Base-by-base conservation (phyloP, 2,113 vertebrate species). In the Lepus europaeus region DNA sequence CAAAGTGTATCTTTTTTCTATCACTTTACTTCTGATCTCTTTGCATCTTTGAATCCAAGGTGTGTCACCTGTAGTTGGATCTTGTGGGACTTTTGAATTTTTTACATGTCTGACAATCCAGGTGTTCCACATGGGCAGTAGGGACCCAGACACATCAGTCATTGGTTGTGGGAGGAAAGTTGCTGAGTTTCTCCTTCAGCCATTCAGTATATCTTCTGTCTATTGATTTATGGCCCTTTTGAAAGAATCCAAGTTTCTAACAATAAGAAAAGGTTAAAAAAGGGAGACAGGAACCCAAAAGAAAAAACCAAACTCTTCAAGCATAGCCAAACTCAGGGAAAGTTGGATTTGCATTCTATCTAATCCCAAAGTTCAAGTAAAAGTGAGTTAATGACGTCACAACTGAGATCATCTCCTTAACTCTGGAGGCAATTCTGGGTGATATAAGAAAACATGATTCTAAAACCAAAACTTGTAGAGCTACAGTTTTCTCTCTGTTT, bases 111-210 rank as follows among this genome's bases (percentile, higher is more conserved):
- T n/a, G n/a, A n/a, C n/a, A n/a, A n/a, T n/a, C n/a, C n/a, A n/a
- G n/a, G n/a, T n/a, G n/a, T n/a, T n/a, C n/a, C n/a, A n/a, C n/a
- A n/a, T n/a, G n/a, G n/a, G n/a, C n/a, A n/a, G n/a, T n/a, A n/a
- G n/a, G n/a, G n/a, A n/a, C n/a, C n/a, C n/a, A n/a, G 2, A 2
- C 3, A 3, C 3, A 2, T 3, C 3, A 3, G 33, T 36, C 3
- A 36, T 85, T 80, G 25, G 2, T 53, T 87, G 78, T 73, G 2
- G 14, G 16, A 22, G 8, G n/a, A 27, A 9, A n/a, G 12, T 27
- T 59, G 39, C 20, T 74, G 59, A 73, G 13, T 93, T 93, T 95
- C 61, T 87, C 73, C 45, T 29, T 73, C 27, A 91, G 33, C 8
- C 39, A 80, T 93, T 95, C 39, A 36, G 5, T 23, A 91, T 89